These are phyloP conservation scores for Drosophila nr. medialis DNA, from an alignment of 2,888 invertebrate species.

Conservation along the genomic window DNA sequence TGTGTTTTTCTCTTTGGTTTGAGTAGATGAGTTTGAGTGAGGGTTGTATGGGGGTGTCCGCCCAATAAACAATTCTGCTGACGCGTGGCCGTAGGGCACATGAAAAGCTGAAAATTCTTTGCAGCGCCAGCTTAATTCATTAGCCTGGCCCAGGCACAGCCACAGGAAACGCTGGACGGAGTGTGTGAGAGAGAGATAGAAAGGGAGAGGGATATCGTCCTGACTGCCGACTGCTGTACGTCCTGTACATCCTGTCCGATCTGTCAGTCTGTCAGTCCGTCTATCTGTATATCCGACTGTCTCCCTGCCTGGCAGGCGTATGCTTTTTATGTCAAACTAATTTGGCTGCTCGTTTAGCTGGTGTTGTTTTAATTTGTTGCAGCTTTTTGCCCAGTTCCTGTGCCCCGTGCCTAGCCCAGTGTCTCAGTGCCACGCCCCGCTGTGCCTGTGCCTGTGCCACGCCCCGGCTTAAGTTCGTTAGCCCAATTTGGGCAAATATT, in stretches of 20 bases:
- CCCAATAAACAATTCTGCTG: slow-evolving; percentile 69
- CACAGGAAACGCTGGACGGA: slow-evolving; percentile 35
- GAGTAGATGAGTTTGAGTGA: neutral
- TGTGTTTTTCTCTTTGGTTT: slow-evolving; percentile 25
- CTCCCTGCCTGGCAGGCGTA: slow-evolving; percentile 45
- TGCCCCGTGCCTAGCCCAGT: neutral
- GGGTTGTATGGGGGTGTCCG: neutral
- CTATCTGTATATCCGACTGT: slow-evolving; percentile 13
- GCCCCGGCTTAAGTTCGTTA: slow-evolving; percentile 75
- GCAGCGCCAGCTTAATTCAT: slow-evolving; percentile 74
- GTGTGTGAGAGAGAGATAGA: slow-evolving; percentile 1
- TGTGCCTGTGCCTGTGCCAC: neutral
- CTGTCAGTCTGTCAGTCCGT: slow-evolving; percentile 45
- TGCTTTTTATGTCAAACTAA: slow-evolving; percentile 78
- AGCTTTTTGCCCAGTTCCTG: slow-evolving; percentile 16
- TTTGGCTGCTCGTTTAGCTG: slow-evolving; percentile 75
- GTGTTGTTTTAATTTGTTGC: slow-evolving; percentile 76
- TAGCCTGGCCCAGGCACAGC: slow-evolving; percentile 35
- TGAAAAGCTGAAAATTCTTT: slow-evolving; percentile 61
- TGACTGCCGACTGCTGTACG: slow-evolving; percentile 1
- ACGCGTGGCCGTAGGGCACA: slow-evolving; percentile 53
- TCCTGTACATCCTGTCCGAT: slow-evolving; percentile 41
- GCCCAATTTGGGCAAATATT: slow-evolving; percentile 77
- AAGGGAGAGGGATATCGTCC: neutral
- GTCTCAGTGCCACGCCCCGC: slow-evolving; percentile 21